Percentiles rank a stretch among this genome's conserved stretches.
These are phyloP conservation scores for Gorsachius magnificus DNA, from an alignment of 2,797 vertebrate genomes.

Conservation along the genomic window DNA sequence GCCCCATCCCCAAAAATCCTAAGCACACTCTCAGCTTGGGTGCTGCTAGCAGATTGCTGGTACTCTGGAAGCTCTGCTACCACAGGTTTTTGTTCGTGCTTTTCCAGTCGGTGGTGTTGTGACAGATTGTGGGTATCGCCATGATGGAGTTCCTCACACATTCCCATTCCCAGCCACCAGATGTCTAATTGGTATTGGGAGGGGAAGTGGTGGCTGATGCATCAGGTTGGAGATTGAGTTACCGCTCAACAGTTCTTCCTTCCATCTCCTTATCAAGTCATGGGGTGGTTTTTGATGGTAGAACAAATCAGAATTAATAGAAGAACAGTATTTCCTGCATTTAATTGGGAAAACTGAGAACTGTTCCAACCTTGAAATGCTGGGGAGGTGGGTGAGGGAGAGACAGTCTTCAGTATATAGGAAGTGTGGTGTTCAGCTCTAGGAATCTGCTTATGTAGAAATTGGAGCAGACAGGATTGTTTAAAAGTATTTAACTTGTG, in stretches of 20 bases:
- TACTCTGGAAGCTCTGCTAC: neutral
- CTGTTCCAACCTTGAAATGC: neutral
- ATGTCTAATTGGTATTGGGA: neutral
- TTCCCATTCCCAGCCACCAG: neutral
- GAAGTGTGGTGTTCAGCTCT: neutral
- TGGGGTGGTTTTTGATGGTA: neutral
- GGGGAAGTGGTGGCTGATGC: neutral
- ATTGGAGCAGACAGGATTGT: neutral
- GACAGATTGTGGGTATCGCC: neutral
- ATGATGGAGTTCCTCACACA: accelerated
- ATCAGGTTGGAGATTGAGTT: neutral
- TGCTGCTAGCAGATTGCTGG: neutral
- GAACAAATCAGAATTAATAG: neutral
- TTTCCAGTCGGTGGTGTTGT: neutral
- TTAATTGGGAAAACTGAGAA: neutral
- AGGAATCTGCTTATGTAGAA: neutral
- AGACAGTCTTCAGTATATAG: neutral
- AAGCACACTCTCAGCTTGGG: neutral
- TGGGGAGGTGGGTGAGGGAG: neutral
- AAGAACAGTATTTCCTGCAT: neutral
- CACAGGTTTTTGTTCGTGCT: neutral
- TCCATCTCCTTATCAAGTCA: neutral
- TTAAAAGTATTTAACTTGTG: neutral
- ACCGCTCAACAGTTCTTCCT: neutral
- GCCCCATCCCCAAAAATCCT: neutral